These are phyloP conservation scores for Bubo blakistoni DNA, from an alignment of 2,113 vertebrate species.

Conservation along the genomic window DNA sequence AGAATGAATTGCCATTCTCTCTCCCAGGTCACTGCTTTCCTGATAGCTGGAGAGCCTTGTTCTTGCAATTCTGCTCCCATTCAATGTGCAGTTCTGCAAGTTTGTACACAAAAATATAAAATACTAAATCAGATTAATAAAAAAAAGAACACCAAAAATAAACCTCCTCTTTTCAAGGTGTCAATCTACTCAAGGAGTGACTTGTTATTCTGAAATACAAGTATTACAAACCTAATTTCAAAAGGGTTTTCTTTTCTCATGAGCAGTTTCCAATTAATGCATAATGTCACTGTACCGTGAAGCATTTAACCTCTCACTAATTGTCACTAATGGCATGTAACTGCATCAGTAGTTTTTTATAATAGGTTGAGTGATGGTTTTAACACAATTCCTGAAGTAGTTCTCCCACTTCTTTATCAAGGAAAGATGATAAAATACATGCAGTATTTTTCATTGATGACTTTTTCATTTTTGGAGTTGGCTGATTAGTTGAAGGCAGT, in stretches of 20 bases:
- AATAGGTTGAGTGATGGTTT: slow-evolving; percentile 15
- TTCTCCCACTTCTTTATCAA: background rate
- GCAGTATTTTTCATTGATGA: background rate
- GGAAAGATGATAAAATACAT: background rate
- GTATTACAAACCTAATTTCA: background rate
- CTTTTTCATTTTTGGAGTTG: background rate
- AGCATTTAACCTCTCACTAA: slow-evolving; percentile 49
- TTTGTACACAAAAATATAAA: background rate
- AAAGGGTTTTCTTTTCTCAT: background rate
- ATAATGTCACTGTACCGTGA: background rate
- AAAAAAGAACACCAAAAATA: background rate
- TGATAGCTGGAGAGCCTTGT: background rate
- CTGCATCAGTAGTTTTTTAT: slow-evolving; percentile 1
- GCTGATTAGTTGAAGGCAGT: background rate
- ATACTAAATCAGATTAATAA: background rate
- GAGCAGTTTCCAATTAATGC: slow-evolving; percentile 23
- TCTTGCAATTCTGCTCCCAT: background rate
- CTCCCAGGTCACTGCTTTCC: background rate
- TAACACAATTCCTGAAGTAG: background rate
- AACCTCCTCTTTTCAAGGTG: background rate
- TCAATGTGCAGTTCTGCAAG: background rate
- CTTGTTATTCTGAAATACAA: background rate
- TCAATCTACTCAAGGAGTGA: background rate
- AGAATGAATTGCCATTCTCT: background rate
- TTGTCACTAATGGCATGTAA: slow-evolving; percentile 24